phyloP scores from a whole-genome alignment of 2,888 invertebrate species.

The Bugula neritina region DNA sequence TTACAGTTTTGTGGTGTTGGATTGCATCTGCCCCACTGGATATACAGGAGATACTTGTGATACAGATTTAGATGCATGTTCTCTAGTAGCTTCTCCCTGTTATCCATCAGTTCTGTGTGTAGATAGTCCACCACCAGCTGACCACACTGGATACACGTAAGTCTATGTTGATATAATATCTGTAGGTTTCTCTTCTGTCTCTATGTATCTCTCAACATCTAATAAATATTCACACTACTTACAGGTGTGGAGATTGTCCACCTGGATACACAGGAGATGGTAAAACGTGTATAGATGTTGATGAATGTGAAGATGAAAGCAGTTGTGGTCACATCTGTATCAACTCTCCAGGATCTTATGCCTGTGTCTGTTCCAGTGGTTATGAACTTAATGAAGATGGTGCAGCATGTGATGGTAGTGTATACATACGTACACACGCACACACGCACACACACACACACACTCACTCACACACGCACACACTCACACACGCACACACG shows the following conservation, averaged over 20 bases:
- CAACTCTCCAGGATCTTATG: conserved; percentile 10
- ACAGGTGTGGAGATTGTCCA: conserved; percentile 24
- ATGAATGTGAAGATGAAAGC: neutral
- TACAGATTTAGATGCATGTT: conserved; percentile 12
- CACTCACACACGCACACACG: no score
- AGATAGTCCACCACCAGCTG: conserved; percentile 13
- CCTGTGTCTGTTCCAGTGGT: neutral
- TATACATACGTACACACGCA: no score
- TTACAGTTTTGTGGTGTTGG: neutral
- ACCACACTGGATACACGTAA: neutral
- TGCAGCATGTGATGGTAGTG: no score
- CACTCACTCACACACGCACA: no score
- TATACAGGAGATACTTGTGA: neutral
- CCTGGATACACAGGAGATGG: conserved; percentile 25
- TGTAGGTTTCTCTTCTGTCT: no score
- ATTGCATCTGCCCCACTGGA: conserved; percentile 20
- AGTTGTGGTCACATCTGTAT: conserved; percentile 6
- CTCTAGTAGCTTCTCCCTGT: conserved; percentile 7
- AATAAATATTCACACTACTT: no score
- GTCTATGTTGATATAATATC: no score
- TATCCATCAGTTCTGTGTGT: conserved; percentile 1
- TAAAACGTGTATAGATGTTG: conserved; percentile 4
- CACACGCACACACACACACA: no score
- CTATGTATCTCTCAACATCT: no score
- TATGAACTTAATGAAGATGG: neutral